Conservation (phyloP, 23 tunicate species). For the Ciona savignyi region DNA sequence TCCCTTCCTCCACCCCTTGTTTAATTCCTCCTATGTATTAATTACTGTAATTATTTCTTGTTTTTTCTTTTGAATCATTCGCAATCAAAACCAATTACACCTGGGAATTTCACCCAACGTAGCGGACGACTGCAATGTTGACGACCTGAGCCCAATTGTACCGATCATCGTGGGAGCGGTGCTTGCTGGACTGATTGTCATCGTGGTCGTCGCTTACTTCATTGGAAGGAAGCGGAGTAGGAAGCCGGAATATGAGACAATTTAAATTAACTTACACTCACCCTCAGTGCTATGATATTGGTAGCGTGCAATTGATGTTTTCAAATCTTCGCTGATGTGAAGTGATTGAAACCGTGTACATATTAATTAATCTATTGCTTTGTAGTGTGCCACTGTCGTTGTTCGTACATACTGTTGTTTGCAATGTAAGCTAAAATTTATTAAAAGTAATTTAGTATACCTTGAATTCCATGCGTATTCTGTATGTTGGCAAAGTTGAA, state of each 20-base stretch:
- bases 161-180: slow-evolving; percentile 90
- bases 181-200: slow-evolving; percentile 69
- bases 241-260: slow-evolving; percentile 44
- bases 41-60: no score
- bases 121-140: slow-evolving; percentile 67
- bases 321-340: not conserved
- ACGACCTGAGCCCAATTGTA: slow-evolving; percentile 74
- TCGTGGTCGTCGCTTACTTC: slow-evolving; percentile 75
- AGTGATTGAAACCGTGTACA: not conserved
- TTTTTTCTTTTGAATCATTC: no score
- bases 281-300: not conserved
- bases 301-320: not conserved
- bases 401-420: not conserved
- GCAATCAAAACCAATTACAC: no score
- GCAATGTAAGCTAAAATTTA: no score
- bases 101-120: slow-evolving; percentile 2
- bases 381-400: not conserved
- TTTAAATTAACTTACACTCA: slow-evolving; percentile 12
- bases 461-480: no score
- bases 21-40: no score
- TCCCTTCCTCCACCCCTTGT: no score
- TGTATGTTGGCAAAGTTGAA: no score
- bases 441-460: no score
- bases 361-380: no score
- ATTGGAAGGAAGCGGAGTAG: slow-evolving; percentile 58